Percentiles rank a stretch among this genome's conserved stretches.
Conservation (phyloP, 2,113 vertebrate species). For the chimpanzee (Pan troglodytes) region NHGRI_mPanTro3-v2.1_pri NC_072422.2:27423501-27424000, state of each 20-base stretch:
- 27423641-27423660: not conserved
- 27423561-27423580: not conserved
- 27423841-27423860: not conserved
- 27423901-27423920: not conserved
- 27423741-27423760: not conserved
- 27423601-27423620: not conserved
- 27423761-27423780: not conserved
- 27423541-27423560: too few relatives aligned
- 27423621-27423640: too few relatives aligned
- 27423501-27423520: too few relatives aligned
- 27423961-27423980: not conserved
- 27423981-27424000: not conserved
- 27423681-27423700: constrained; percentile 25
- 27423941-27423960: not conserved
- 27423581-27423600: fast-evolving
- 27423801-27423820: not conserved
- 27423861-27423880: too few relatives aligned
- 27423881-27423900: not conserved
- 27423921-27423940: not conserved
- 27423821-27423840: fast-evolving
- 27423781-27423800: constrained; percentile 72
- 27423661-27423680: not conserved
- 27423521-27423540: too few relatives aligned
- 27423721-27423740: not conserved
- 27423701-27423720: constrained; percentile 36